Evolutionary conservation across 2,113 vertebrate genomes (phyloP), one percentile per base, ranked within the genome.

Genomic region (Elgaria multicarinata): DNA sequence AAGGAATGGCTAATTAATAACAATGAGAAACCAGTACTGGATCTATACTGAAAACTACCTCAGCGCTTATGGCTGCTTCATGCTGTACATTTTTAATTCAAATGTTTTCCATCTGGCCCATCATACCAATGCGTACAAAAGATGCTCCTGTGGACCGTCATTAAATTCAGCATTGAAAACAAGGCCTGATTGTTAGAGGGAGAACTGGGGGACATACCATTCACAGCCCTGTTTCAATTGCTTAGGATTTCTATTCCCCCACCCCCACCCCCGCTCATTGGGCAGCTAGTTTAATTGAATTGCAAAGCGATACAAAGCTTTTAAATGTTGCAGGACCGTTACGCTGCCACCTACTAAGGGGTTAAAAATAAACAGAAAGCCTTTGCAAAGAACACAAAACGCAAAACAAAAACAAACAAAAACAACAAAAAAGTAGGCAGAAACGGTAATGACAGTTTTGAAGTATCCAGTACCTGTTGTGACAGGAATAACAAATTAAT

Each of bases 401-500:
- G 72, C 72, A 81, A 24, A 1, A 91, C 93, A 82, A 81, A 24
- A 1, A 91, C 93, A 89, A 18, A 6, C 31, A 86, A 85, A 69
- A 64, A 82, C 95, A 96, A 93, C 93, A 93, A 96, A 96, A 98
- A 98, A 97, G 97, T 97, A 98, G 96, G 97, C 97, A 97, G 97
- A 97, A 97, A 97, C 92, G 94, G 95, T 96, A 95, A 97, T 99
- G 98, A 99, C 99, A 99, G 98, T 97, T 99, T 98, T 98, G 98
- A 99, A 98, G 98, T 97, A 98, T 98, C 98, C 97, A 97, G 97
- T 98, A 98, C 97, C 97, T 98, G 98, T 98, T 98, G 98, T 99
- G 99, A 99, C 99, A 99, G 98, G 98, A 99, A 99, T 98, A 99
- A 99, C 98, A 99, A 99, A 99, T 99, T 99, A 99, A 99, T 99